Evolutionary conservation across 2,888 invertebrate species (phyloP), one percentile per base, ranked within the genome.

Genomic region (Ecliptopera silaceata): DNA sequence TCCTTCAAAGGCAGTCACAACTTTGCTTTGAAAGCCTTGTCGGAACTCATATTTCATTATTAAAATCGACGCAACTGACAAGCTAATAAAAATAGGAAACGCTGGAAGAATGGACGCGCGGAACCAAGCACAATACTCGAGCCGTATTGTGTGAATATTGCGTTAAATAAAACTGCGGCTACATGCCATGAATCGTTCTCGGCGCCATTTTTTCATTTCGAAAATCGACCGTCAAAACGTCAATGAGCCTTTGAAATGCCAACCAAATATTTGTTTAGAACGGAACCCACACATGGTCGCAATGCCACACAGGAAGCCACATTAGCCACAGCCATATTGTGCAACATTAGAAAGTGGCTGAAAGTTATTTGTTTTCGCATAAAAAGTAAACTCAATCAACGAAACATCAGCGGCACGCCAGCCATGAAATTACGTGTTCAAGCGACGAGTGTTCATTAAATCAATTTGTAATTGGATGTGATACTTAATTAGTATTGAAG

Each of bases 221-320:
- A 74, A 80, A 75, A 75, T 72, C 72, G 72, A 75, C 76, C 75
- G 82, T 84, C 83, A 77, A 81, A 86, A 79, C 77, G 79, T 86
- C 88, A 86, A 82, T 85, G 82, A 84, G 79, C 75, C 82, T 85
- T 87, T 82, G 76, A 82, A 88, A 86, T 75, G 65, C 71, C 80
- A 82, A 80, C 81, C 84, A 86, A 89, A 90, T 88, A 87, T 89
- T 86, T 84, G 80, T 76, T 70, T 65, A 72, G 66, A 72, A 70
- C 64, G 75, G 80, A 80, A 80, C 82, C 83, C 86, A 86, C 88
- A 86, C 86, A 82, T 83, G 81, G 84, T 69, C 71, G 38, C 53
- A 61, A 31, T 69, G 79, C 91, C 90, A 89, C 90, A 90, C 91
- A 91, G 80, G 85, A 77, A 69, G 89, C 68, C 69, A 45, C 59